phyloP scores from a whole-genome alignment of 2,888 invertebrate species.

The Megamerina dolium region DNA sequence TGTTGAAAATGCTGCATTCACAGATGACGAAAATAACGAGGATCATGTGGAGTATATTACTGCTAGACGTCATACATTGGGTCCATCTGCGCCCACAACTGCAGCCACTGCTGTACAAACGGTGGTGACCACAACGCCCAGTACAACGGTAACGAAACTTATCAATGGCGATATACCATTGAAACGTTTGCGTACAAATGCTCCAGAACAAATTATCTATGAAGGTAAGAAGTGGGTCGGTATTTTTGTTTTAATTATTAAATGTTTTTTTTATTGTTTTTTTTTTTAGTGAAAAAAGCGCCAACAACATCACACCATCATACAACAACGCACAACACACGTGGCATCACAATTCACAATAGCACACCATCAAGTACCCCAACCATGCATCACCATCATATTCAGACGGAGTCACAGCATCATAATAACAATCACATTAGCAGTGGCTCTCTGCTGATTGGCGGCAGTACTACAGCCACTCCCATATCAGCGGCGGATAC shows the following conservation, averaged over 20 bases:
- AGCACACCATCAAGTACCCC: constrained; percentile 12
- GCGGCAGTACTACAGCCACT: constrained; percentile 14
- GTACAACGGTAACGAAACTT: constrained; percentile 29
- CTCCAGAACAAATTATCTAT: constrained; percentile 39
- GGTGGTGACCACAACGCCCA: constrained; percentile 18
- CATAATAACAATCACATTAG: constrained; percentile 11
- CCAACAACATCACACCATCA: constrained; percentile 14
- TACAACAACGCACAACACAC: too few species aligned
- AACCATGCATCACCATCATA: constrained; percentile 20
- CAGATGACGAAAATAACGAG: constrained; percentile 32
- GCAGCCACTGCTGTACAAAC: constrained; percentile 20
- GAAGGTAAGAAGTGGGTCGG: too few species aligned
- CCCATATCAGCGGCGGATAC: constrained; percentile 27
- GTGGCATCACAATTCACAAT: constrained; percentile 10
- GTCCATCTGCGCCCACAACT: constrained; percentile 3
- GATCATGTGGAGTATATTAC: constrained; percentile 38
- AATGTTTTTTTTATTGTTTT: background rate
- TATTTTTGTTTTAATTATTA: too few species aligned
- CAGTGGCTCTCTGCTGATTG: constrained; percentile 14
- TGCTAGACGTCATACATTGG: constrained; percentile 25
- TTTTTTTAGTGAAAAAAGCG: constrained; percentile 36
- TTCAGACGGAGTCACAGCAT: constrained; percentile 11
- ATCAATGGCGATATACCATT: constrained; percentile 42
- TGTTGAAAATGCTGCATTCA: constrained; percentile 35
- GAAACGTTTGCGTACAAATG: constrained; percentile 34